Evolutionary conservation across 2,797 vertebrate genomes (phyloP).

Genomic region (Phalanger gymnotis): DNA sequence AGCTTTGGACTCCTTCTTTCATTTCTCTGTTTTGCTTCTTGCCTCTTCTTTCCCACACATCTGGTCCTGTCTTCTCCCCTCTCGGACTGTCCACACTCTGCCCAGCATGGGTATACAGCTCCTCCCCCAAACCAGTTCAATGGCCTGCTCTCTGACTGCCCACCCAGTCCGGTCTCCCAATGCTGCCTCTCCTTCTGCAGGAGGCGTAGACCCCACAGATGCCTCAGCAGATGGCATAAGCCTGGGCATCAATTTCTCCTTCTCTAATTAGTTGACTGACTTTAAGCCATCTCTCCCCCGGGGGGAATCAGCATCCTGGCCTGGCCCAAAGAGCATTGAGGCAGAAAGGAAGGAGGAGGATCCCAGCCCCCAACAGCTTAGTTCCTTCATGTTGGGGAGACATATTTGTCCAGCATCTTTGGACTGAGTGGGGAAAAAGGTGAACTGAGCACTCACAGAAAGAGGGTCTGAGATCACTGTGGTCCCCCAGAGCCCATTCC

Average conservation of each 20-base stretch:
- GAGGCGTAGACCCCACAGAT: background rate
- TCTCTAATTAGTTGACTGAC: slow-evolving; percentile 79
- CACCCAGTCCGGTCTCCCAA: background rate
- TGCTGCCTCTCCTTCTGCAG: background rate
- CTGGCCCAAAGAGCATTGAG: background rate
- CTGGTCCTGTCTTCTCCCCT: background rate
- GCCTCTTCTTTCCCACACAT: background rate
- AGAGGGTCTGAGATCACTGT: background rate
- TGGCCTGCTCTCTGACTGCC: background rate
- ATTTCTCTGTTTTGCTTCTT: background rate
- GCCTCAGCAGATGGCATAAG: background rate
- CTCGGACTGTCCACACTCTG: slow-evolving; percentile 6
- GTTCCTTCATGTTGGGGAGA: background rate
- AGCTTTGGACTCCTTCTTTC: background rate
- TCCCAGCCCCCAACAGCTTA: background rate
- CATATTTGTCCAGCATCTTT: background rate
- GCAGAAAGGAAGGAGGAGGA: background rate
- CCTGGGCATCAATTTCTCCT: background rate
- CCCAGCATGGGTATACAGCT: slow-evolving; percentile 50
- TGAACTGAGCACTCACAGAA: background rate
- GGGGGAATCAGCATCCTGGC: background rate
- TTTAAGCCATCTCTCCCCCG: slow-evolving; percentile 3
- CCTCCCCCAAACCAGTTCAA: background rate
- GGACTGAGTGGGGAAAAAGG: background rate
- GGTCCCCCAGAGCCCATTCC: background rate